These are phyloP conservation scores for Tachypleus tridentatus DNA, from an alignment of 1,140 invertebrate genomes.

Conservation along the genomic window DNA sequence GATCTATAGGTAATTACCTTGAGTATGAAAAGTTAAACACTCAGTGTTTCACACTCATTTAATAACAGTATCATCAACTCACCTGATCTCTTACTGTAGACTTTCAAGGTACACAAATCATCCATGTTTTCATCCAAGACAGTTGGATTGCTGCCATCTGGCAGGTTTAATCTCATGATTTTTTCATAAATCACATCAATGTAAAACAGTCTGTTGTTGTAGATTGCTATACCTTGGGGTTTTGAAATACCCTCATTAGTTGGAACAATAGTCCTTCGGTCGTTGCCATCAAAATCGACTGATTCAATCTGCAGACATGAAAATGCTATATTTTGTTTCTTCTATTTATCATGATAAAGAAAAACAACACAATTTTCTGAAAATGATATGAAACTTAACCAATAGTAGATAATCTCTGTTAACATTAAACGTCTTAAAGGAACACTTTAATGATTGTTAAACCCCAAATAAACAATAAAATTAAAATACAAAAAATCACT, in stretches of 20 bases:
- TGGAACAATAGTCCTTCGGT: constrained; percentile 52
- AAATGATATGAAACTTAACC: too few relatives aligned
- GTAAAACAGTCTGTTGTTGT: constrained; percentile 72
- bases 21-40: constrained; percentile 12
- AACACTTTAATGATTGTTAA: too few relatives aligned
- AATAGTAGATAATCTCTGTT: too few relatives aligned
- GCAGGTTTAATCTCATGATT: constrained; percentile 73
- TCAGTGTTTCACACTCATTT: background rate
- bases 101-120: constrained; percentile 72
- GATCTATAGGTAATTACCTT: constrained; percentile 2
- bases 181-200: constrained; percentile 82
- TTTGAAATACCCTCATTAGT: constrained; percentile 38
- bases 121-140: constrained; percentile 70
- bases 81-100: constrained; percentile 69
- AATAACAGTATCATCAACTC: constrained; percentile 14
- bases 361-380: too few relatives aligned
- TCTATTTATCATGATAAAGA: too few relatives aligned
- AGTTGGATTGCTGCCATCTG: constrained; percentile 60
- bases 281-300: constrained; percentile 46
- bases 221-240: constrained; percentile 70
- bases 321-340: too few relatives aligned
- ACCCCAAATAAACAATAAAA: too few relatives aligned
- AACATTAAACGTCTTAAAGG: too few relatives aligned
- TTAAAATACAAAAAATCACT: too few relatives aligned
- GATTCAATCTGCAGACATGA: constrained; percentile 12